phyloP scores from a whole-genome alignment of 1,140 invertebrate genomes.

The Brachionus koreanus region DNA sequence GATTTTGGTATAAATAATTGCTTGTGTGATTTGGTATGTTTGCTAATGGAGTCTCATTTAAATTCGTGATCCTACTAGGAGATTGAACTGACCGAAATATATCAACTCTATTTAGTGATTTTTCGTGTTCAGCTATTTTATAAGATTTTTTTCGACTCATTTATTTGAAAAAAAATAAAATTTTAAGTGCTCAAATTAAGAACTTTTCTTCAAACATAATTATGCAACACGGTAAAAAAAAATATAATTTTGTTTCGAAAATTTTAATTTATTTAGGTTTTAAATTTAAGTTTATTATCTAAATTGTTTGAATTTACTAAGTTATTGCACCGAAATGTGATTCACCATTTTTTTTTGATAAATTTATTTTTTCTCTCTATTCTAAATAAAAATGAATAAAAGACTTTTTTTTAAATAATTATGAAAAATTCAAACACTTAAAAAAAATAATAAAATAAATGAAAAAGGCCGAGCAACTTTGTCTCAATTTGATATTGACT shows the following conservation, averaged over 20 bases:
- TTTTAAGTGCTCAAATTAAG: not conserved
- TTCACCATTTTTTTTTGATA: not conserved
- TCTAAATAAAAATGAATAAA: not conserved
- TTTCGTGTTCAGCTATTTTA: constrained; percentile 31
- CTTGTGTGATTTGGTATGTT: not conserved
- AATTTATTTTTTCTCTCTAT: not conserved
- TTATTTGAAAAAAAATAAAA: not conserved
- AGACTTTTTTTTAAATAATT: not conserved
- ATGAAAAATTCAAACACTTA: not conserved
- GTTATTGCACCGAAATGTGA: not conserved
- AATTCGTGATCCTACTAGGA: not conserved
- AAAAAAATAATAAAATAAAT: not conserved
- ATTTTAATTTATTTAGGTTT: not conserved
- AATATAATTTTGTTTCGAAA: not conserved
- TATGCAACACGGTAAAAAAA: not conserved
- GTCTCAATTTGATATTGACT: not conserved
- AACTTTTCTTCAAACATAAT: not conserved
- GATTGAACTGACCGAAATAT: not conserved
- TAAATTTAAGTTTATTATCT: not conserved
- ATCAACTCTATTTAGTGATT: not conserved
- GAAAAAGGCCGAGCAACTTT: not conserved
- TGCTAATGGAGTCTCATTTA: not conserved
- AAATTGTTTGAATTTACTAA: not conserved
- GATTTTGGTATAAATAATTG: not conserved
- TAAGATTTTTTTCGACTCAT: not conserved